Evolutionary conservation across 2,888 invertebrate genomes (phyloP).

Genomic region (Flabesymbios commensalis): DNA sequence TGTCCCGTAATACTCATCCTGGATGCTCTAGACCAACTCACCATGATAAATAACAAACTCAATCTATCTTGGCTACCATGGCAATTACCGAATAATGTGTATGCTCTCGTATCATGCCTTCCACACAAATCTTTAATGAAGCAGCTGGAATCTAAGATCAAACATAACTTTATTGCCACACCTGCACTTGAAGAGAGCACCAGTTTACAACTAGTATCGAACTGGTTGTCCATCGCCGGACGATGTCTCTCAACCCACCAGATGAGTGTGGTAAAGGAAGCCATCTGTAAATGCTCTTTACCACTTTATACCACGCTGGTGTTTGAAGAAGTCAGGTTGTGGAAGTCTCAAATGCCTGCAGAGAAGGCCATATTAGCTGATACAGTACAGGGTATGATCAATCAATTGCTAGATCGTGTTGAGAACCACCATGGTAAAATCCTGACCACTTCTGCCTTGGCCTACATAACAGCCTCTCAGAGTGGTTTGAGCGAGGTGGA

Average conservation of each 20-base stretch:
- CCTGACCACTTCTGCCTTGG: constrained; percentile 32
- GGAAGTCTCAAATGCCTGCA: constrained; percentile 39
- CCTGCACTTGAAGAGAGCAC: constrained; percentile 4
- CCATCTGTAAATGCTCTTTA: constrained; percentile 38
- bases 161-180: constrained; percentile 77
- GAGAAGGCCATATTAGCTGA: constrained; percentile 23
- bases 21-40: constrained; percentile 43
- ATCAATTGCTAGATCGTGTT: constrained; percentile 36
- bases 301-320: constrained; percentile 45
- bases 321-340: constrained; percentile 41
- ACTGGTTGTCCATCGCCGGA: constrained; percentile 72
- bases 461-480: constrained; percentile 41
- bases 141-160: constrained; percentile 78
- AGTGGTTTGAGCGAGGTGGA: constrained; percentile 39
- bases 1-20: constrained; percentile 39
- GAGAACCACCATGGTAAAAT: constrained; percentile 33
- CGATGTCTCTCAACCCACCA: constrained; percentile 31
- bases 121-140: constrained; percentile 63
- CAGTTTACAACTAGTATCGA: constrained; percentile 6
- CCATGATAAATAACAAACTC: constrained; percentile 30
- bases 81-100: constrained; percentile 34
- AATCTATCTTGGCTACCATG: constrained; percentile 41
- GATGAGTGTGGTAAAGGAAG: constrained; percentile 39
- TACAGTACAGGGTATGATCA: constrained; percentile 32
- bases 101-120: constrained; percentile 38